Evolutionary conservation across 1,140 invertebrate genomes (phyloP).

Genomic region (Aethina tumida): DNA sequence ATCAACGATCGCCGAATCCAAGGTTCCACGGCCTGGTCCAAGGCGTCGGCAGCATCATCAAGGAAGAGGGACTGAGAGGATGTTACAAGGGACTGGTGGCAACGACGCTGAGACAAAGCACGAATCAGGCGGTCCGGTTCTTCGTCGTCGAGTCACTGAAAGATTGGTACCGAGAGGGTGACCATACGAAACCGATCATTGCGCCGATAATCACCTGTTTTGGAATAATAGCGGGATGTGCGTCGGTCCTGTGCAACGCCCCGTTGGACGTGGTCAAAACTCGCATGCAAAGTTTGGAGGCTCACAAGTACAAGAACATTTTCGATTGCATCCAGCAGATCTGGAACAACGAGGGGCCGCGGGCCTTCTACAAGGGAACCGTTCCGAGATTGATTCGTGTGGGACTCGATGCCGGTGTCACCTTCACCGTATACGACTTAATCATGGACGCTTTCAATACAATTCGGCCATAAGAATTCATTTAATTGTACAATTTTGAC

Average conservation of each 20-base stretch:
- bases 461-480: too few species aligned
- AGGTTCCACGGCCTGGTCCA: slow-evolving; percentile 90
- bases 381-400: slow-evolving; percentile 88
- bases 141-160: slow-evolving; percentile 94
- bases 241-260: slow-evolving; percentile 95
- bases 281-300: slow-evolving; percentile 97
- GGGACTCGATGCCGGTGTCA: slow-evolving; percentile 97
- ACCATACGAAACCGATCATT: slow-evolving; percentile 61
- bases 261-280: slow-evolving; percentile 97
- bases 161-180: slow-evolving; percentile 82
- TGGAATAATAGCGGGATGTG: slow-evolving; percentile 65
- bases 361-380: slow-evolving; percentile 97
- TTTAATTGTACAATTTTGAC: too few species aligned
- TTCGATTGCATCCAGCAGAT: slow-evolving; percentile 84
- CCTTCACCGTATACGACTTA: slow-evolving; percentile 94
- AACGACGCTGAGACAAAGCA: slow-evolving; percentile 94
- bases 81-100: too few species aligned
- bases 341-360: slow-evolving; percentile 82
- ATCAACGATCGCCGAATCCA: slow-evolving; percentile 86
- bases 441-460: slow-evolving; percentile 88
- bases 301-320: slow-evolving; percentile 88
- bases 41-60: slow-evolving; percentile 78
- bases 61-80: slow-evolving; percentile 80
- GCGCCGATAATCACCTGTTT: slow-evolving; percentile 37
- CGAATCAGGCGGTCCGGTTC: slow-evolving; percentile 96